Evolutionary conservation across 2,113 vertebrate species (phyloP).

Genomic region (Desmodus rotundus): DNA sequence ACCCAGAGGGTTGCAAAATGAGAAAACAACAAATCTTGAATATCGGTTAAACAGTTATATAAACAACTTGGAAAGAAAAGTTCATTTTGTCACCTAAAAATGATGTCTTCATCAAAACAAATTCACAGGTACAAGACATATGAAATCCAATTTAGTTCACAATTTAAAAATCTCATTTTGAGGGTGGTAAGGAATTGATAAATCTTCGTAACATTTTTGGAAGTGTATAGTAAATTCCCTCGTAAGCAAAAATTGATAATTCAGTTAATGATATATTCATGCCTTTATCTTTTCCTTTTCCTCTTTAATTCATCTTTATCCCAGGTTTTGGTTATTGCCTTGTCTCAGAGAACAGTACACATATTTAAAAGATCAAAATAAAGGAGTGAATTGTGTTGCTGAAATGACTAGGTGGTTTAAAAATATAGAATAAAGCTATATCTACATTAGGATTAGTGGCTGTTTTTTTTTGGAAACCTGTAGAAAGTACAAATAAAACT

Average conservation of each 20-base stretch:
- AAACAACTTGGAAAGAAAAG: neutral
- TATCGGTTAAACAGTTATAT: neutral
- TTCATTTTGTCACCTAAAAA: neutral
- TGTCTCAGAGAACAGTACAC: neutral
- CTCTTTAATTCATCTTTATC: neutral
- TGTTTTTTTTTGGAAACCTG: neutral
- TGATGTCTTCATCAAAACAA: neutral
- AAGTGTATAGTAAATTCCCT: neutral
- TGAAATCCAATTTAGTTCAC: neutral
- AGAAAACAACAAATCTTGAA: neutral
- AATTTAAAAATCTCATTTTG: neutral
- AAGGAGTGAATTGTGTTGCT: neutral
- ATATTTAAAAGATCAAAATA: neutral
- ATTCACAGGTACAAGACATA: neutral
- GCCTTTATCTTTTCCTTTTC: neutral
- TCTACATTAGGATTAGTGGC: neutral
- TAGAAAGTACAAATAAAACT: neutral
- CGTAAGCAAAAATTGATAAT: neutral
- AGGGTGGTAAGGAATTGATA: neutral
- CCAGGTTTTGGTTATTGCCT: neutral
- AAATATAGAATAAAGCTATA: neutral
- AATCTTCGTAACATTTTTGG: neutral
- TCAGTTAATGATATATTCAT: neutral
- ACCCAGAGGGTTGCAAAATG: neutral
- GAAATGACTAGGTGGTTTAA: neutral